These are phyloP conservation scores for Sylvia atricapilla DNA, from an alignment of 2,113 vertebrate genomes.

Conservation along the genomic window DNA sequence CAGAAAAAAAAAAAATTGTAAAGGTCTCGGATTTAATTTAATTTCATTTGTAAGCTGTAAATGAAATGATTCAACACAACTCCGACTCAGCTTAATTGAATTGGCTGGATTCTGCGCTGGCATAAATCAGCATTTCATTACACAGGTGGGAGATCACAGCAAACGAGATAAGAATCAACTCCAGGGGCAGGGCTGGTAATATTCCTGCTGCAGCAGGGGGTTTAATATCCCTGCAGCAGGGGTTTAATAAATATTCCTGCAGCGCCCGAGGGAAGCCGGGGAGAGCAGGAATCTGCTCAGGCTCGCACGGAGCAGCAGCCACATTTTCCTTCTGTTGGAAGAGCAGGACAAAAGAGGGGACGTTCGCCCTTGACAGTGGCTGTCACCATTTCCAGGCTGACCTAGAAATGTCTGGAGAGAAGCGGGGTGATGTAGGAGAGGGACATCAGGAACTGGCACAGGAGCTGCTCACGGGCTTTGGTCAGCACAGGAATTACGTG, in stretches of 20 bases:
- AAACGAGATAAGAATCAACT: conserved; percentile 7
- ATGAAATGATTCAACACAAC: not conserved
- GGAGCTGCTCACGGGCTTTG: not conserved
- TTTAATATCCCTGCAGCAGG: not conserved
- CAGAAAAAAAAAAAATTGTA: not conserved
- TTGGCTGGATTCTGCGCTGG: not conserved
- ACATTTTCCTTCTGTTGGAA: not conserved
- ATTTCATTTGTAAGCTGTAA: not conserved
- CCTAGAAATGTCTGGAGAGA: not conserved
- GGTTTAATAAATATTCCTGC: not conserved
- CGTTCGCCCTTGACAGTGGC: not conserved
- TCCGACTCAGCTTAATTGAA: not conserved
- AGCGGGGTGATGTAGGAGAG: not conserved
- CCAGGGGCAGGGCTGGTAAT: not conserved
- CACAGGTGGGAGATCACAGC: conserved; percentile 15
- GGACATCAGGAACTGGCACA: not conserved
- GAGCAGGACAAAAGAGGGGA: not conserved
- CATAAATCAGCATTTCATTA: conserved; percentile 45
- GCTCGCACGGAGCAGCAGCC: not conserved
- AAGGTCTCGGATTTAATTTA: not conserved
- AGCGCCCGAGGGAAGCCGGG: not conserved
- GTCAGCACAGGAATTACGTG: not conserved
- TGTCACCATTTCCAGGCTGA: not conserved
- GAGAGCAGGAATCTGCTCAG: not conserved
- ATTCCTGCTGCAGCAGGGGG: not conserved